These are phyloP conservation scores for Seira ritae DNA, from an alignment of 2,888 invertebrate genomes.

Conservation along the genomic window DNA sequence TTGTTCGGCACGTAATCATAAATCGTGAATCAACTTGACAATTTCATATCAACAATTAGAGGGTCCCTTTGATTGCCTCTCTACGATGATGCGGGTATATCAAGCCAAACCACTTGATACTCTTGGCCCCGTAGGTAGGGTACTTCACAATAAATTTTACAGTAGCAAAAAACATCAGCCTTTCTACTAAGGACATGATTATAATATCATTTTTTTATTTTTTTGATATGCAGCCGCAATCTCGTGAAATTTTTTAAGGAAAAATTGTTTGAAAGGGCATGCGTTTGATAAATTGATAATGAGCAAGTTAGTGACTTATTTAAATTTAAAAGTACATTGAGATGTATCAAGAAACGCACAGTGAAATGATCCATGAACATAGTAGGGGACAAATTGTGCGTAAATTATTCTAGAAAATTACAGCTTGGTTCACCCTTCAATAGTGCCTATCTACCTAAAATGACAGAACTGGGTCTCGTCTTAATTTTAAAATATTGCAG, in stretches of 20 bases:
- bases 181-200: no score
- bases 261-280: no score
- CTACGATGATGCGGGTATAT: neutral
- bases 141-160: neutral
- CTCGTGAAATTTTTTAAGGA: no score
- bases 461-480: slow-evolving; percentile 53
- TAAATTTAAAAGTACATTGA: neutral
- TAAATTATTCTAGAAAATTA: slow-evolving; percentile 6
- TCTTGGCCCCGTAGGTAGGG: neutral
- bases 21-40: slow-evolving; percentile 7
- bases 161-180: no score
- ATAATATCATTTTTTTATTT: no score
- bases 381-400: neutral
- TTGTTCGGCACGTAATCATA: slow-evolving; percentile 8
- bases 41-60: neutral
- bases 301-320: no score
- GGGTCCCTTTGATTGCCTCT: neutral
- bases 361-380: neutral
- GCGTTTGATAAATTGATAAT: no score
- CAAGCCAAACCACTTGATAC: neutral
- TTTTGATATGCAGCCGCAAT: no score
- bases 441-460: no score
- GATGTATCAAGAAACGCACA: neutral
- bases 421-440: no score
- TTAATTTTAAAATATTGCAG: no score